These are phyloP conservation scores for Corticium candelabrum DNA, from an alignment of 37 sponge, comb jelly and placozoan genomes.

Conservation along the genomic window DNA sequence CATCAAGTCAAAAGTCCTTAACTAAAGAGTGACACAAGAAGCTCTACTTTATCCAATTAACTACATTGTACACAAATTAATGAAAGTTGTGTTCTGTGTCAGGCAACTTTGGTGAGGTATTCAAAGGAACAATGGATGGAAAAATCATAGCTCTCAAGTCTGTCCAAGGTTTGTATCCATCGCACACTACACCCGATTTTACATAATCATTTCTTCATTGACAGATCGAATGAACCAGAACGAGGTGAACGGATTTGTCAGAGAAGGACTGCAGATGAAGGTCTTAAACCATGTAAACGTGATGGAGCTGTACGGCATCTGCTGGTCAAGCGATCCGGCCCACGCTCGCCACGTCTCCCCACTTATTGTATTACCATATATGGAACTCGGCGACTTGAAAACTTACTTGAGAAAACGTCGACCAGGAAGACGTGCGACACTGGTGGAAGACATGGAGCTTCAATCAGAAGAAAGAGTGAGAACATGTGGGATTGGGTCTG, in stretches of 20 bases:
- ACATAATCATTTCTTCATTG: background rate
- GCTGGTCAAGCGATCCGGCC: conserved; percentile 1
- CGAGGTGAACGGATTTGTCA: background rate
- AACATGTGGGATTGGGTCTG: no score
- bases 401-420: background rate
- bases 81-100: background rate
- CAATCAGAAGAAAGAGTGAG: no score
- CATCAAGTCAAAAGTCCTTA: no score
- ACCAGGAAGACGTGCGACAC: background rate
- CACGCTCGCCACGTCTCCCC: background rate
- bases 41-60: no score
- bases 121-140: background rate
- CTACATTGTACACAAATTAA: no score
- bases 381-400: background rate
- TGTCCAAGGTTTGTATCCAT: background rate
- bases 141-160: background rate
- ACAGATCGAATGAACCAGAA: background rate
- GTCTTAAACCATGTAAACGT: background rate
- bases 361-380: background rate
- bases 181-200: background rate
- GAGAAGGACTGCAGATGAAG: background rate
- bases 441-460: no score
- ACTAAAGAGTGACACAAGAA: no score
- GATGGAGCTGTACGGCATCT: background rate
- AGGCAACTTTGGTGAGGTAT: background rate